A percentile compares a stretch with the other conserved stretches of the same genome.
Evolutionary conservation across 2,113 vertebrate genomes (phyloP).

Genomic region (Arizona elegans): DNA sequence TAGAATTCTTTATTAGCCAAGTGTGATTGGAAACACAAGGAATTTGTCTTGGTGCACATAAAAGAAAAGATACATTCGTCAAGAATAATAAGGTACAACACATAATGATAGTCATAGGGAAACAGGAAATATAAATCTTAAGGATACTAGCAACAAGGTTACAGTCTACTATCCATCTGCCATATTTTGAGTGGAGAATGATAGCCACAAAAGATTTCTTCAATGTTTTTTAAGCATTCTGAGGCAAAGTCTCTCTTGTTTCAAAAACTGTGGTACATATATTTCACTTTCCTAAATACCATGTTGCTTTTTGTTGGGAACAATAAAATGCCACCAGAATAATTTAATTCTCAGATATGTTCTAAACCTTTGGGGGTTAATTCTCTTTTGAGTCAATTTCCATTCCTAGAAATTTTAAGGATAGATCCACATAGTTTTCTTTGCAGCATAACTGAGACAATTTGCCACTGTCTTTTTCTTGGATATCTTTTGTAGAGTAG

Average conservation of each 20-base stretch:
- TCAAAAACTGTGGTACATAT: background rate
- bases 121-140: no score
- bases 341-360: background rate
- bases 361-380: background rate
- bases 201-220: background rate
- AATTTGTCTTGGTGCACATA: no score
- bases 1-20: no score
- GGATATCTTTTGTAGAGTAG: background rate
- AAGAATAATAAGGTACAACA: no score
- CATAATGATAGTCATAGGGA: no score
- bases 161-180: background rate
- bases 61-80: no score
- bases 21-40: no score
- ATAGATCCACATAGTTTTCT: background rate
- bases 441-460: background rate
- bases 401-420: background rate
- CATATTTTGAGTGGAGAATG: background rate
- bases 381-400: background rate
- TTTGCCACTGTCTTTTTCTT: background rate
- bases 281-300: background rate
- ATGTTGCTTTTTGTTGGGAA: background rate
- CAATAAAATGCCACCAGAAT: background rate
- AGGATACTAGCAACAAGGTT: no score
- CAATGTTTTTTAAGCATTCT: background rate
- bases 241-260: background rate